Base-by-base conservation (phyloP, 2,113 vertebrate species). In the Onychorhynchus coronatus region DNA sequence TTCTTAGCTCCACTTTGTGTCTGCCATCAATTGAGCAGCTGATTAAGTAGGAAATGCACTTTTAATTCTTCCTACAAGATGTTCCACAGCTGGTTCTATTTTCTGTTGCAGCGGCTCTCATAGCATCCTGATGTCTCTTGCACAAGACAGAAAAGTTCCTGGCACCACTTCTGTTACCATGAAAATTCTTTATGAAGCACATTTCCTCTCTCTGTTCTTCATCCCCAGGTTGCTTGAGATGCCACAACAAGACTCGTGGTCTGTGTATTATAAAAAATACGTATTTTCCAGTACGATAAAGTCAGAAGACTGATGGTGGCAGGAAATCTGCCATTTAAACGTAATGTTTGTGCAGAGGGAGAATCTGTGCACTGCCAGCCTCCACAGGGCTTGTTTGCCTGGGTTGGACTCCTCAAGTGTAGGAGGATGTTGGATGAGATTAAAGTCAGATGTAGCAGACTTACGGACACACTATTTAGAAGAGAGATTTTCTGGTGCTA, bases 201-300 rank as follows among this genome's bases (percentile, higher is more conserved):
- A 19, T 74, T 72, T 47, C 5, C 4, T 66, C 6, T 4, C 31
- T 1, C 0, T 1, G 0, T 52, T 71, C 10, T n/a, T 91, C 49
- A 47, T 55, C 49, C 20, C 7, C 47, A 28, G 62, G 35, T 56
- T 93, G 52, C 35, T 65, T 72, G 61, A 87, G 44, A 49, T 31
- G 80, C 22, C 6, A 1, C 11, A 30, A 14, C 33, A 66, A 65
- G 31, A 46, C 20, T 66, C 19, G 12, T 1, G 21, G 17, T 44
- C 19, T 84, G 0, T 16, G 6, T 67, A 52, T 65, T 13, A 10
- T 25, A 18, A 75, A 75, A 75, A 33, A 30, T 8, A 46, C 0
- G 0, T 44, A 11, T 73, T 83, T 83, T 56, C 30, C 23, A 47
- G 67, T 35, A n/a, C 0, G 0, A 0, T 63, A 91, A 91, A 63